Percentiles rank a stretch among this genome's conserved stretches.
These are phyloP conservation scores for Platichthys flesus DNA, from an alignment of 2,113 vertebrate genomes.

Conservation along the genomic window DNA sequence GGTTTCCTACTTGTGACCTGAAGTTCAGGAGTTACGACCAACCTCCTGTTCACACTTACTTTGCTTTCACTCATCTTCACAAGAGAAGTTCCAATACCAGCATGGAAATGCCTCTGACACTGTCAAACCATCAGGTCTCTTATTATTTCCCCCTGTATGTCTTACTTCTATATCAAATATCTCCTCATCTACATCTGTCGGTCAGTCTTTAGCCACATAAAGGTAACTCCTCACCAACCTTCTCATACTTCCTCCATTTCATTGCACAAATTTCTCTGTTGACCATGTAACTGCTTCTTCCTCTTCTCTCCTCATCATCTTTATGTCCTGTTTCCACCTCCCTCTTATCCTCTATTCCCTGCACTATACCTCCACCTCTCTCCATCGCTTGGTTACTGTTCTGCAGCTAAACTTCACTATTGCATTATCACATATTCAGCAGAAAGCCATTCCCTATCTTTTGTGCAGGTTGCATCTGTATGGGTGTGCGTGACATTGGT, in stretches of 20 bases:
- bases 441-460: constrained; percentile 67
- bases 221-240: neutral
- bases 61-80: neutral
- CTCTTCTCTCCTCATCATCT: constrained; percentile 7
- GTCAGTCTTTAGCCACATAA: neutral
- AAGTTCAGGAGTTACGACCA: neutral
- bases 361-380: constrained; percentile 2
- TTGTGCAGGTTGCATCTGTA: constrained; percentile 6
- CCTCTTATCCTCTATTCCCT: neutral
- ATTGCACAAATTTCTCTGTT: neutral
- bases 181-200: neutral
- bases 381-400: constrained; percentile 47
- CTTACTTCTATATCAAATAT: neutral
- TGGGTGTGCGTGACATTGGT: constrained; percentile 54
- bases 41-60: neutral
- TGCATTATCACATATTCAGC: constrained; percentile 67
- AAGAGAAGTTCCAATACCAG: no score
- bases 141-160: neutral
- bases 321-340: neutral
- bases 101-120: no score
- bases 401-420: constrained; percentile 52
- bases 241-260: neutral
- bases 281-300: neutral
- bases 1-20: constrained; percentile 4
- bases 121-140: no score